phyloP scores from a whole-genome alignment of 2,888 invertebrate species.

The Carpatolechia fugitivella region DNA sequence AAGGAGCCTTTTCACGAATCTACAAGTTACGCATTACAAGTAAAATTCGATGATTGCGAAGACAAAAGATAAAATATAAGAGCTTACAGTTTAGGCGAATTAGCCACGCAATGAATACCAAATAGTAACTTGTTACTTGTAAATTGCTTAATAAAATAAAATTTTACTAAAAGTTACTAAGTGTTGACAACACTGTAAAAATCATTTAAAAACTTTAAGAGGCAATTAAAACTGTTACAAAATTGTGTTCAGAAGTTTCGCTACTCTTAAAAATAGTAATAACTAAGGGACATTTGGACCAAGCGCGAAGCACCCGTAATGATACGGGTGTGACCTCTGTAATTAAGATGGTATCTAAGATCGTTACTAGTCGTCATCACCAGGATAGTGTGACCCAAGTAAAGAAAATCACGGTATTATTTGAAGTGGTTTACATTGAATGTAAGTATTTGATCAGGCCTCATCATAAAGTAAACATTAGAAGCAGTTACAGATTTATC shows the following conservation, averaged over 20 bases:
- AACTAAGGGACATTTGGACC: constrained; percentile 21
- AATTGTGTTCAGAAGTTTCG: neutral
- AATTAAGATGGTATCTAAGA: constrained; percentile 68
- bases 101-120: too few species aligned
- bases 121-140: too few species aligned
- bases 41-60: too few species aligned
- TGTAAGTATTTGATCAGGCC: neutral
- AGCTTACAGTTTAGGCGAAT: too few species aligned
- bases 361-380: constrained; percentile 51
- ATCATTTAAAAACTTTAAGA: too few species aligned
- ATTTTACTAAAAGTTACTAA: too few species aligned
- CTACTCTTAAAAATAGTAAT: constrained; percentile 28
- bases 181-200: too few species aligned
- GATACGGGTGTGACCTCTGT: constrained; percentile 52
- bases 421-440: neutral
- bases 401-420: neutral
- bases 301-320: constrained; percentile 32
- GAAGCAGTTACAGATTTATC: neutral
- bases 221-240: too few species aligned
- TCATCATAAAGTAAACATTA: neutral
- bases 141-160: too few species aligned
- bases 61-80: too few species aligned
- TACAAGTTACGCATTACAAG: too few species aligned
- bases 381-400: neutral
- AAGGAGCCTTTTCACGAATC: too few species aligned